Percentiles rank a stretch among this genome's conserved stretches.
Conservation (phyloP, 2,888 invertebrate species). For the Nasonia oneida region DNA sequence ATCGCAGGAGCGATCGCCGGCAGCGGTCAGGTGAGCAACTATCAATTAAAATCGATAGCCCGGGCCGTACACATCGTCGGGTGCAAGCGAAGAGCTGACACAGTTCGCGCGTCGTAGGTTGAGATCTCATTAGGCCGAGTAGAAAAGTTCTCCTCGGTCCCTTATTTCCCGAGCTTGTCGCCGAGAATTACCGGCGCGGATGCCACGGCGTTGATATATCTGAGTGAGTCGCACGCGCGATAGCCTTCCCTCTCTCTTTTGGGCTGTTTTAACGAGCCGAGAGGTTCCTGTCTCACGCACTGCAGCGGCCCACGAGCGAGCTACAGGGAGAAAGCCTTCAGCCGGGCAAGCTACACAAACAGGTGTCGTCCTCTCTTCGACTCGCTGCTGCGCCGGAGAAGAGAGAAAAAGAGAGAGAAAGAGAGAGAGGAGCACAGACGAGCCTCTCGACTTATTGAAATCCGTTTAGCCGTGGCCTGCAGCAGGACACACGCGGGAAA, state of each 20-base stretch:
- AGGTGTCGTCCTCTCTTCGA: slow-evolving; percentile 71
- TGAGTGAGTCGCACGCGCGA: slow-evolving; percentile 68
- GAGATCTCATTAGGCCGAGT: slow-evolving; percentile 75
- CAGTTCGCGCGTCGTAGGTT: slow-evolving; percentile 61
- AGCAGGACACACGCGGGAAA: slow-evolving; percentile 29
- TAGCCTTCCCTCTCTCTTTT: slow-evolving; percentile 34
- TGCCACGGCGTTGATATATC: slow-evolving; percentile 75
- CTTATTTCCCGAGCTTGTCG: neutral
- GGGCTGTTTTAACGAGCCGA: slow-evolving; percentile 67
- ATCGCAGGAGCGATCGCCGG: slow-evolving; percentile 23
- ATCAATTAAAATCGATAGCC: slow-evolving; percentile 54
- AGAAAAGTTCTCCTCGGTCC: slow-evolving; percentile 29
- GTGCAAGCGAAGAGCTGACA: slow-evolving; percentile 39
- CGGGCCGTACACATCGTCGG: slow-evolving; percentile 1
- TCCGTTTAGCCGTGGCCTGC: slow-evolving; percentile 66
- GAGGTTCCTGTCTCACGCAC: slow-evolving; percentile 55
- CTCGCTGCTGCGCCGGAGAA: slow-evolving; percentile 64
- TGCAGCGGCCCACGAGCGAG: slow-evolving; percentile 61
- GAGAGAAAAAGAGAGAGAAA: neutral
- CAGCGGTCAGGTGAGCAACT: slow-evolving; percentile 25
- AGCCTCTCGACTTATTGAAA: slow-evolving; percentile 68
- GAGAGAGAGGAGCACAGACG: neutral
- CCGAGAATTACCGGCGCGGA: slow-evolving; percentile 69
- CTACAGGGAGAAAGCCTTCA: neutral
- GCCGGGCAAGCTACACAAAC: slow-evolving; percentile 65